Conservation (phyloP, 2,888 invertebrate genomes). For the Coenonympha arcania region DNA sequence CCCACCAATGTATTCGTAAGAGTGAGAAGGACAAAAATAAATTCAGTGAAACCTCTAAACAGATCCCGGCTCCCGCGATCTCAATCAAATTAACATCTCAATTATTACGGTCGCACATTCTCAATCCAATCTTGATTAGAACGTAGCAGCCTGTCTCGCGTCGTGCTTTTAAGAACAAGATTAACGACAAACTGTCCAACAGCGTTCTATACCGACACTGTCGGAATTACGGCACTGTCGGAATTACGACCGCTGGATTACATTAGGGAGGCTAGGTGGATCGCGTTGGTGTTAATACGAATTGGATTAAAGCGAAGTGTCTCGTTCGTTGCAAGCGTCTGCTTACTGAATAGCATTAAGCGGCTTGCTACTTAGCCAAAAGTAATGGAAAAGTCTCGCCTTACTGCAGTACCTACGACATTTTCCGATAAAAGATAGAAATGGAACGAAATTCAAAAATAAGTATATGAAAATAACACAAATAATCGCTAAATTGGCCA, state of each 20-base stretch:
- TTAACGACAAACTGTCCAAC: slow-evolving; percentile 27
- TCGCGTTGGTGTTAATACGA: slow-evolving; percentile 8
- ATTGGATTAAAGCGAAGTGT: slow-evolving; percentile 7
- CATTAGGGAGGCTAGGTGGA: slow-evolving; percentile 2
- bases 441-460: no score
- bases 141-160: slow-evolving; percentile 24
- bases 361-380: no score
- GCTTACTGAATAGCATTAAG: background rate
- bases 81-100: slow-evolving; percentile 33
- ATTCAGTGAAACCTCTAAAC: slow-evolving; percentile 19
- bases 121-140: slow-evolving; percentile 30
- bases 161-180: slow-evolving; percentile 26
- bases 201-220: slow-evolving; percentile 17
- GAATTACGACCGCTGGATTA: slow-evolving; percentile 11
- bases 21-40: no score
- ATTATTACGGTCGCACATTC: slow-evolving; percentile 31
- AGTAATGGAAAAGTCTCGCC: no score
- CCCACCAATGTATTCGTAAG: no score
- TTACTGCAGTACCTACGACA: no score
- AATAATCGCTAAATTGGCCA: no score
- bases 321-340: background rate
- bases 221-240: slow-evolving; percentile 18
- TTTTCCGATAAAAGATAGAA: no score
- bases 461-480: no score
- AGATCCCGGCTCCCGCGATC: slow-evolving; percentile 21